Percentiles rank a stretch among this genome's conserved stretches.
Evolutionary conservation across 2,113 vertebrate species (phyloP).

Genomic region (Gobio gobio): DNA sequence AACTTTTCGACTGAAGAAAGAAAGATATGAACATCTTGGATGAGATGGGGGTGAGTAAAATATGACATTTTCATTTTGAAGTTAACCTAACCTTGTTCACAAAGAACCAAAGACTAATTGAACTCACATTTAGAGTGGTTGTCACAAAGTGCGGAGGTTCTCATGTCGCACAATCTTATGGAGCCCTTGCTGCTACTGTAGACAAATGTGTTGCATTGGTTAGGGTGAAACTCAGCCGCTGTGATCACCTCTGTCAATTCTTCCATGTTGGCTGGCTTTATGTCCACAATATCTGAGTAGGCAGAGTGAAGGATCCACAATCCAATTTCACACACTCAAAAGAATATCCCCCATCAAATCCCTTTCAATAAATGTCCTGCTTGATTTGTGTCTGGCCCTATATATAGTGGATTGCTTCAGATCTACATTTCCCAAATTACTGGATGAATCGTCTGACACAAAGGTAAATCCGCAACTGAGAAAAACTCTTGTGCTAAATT

Average conservation of each 20-base stretch:
- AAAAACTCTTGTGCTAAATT: background rate
- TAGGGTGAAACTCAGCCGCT: constrained; percentile 85
- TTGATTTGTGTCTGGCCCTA: background rate
- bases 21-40: no score
- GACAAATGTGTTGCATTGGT: constrained; percentile 88
- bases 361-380: constrained; percentile 10
- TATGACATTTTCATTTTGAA: no score
- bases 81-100: no score
- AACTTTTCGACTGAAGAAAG: no score
- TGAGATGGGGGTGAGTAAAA: no score
- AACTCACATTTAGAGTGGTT: constrained; percentile 87
- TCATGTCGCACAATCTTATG: constrained; percentile 88
- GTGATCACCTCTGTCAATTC: constrained; percentile 90
- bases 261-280: constrained; percentile 90
- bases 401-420: background rate
- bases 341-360: background rate
- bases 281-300: constrained; percentile 86
- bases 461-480: background rate
- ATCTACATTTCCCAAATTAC: background rate
- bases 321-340: background rate
- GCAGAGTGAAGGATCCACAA: constrained; percentile 49
- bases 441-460: background rate
- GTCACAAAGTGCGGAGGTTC: constrained; percentile 84
- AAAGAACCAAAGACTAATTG: background rate
- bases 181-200: constrained; percentile 93